Evolutionary conservation across 2,113 vertebrate species (phyloP), one percentile per base, ranked within the genome.

Genomic region (Emydocephalus ijimae): DNA sequence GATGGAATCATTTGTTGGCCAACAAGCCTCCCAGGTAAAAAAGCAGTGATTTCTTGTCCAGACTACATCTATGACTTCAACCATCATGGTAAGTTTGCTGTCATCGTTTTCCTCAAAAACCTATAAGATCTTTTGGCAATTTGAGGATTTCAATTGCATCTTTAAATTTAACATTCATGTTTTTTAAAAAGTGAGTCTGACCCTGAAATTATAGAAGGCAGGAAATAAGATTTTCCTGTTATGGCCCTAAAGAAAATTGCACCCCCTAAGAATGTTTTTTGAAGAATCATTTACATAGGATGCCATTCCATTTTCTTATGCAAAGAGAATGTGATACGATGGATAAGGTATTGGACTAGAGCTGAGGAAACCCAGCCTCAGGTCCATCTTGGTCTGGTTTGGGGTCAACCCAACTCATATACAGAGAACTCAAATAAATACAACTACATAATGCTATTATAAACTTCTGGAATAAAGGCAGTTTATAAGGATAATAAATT

Each of bases 1-100:
- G 99, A 99, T 0, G 98, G 98, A 50, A 98, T 99, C 89, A 98
- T 98, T 96, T 99, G 99, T 91, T 99, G 99, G 99, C 98, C 98
- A 0, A 93, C 92, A 94, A 98, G 98, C 91, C 95, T 92, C 88
- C 97, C 98, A 0, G 95, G 97, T 91, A 97, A 98, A 96, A 96
- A 98, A 93, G 97, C 99, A 45, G 97, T 98, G 0, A 98, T 98
- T 21, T 94, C 96, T 20, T 99, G 99, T 94, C 99, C 99, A 0
- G 97, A 98, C 18, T 99, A 99, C 96, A 98, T 99, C 97, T 99
- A 99, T 0, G 99, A 99, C 97, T 99, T 99, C 96, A 98, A 99
- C 96, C 99, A 99, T 86, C 92, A 97, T 97, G 99, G 99, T 98
- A 23, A 1, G 92, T 87, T 94, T 39, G 15, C 1, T 94, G 11